Evolutionary conservation across 2,113 vertebrate genomes (phyloP), one percentile per base, ranked within the genome.

Genomic region (Cygnus atratus): DNA sequence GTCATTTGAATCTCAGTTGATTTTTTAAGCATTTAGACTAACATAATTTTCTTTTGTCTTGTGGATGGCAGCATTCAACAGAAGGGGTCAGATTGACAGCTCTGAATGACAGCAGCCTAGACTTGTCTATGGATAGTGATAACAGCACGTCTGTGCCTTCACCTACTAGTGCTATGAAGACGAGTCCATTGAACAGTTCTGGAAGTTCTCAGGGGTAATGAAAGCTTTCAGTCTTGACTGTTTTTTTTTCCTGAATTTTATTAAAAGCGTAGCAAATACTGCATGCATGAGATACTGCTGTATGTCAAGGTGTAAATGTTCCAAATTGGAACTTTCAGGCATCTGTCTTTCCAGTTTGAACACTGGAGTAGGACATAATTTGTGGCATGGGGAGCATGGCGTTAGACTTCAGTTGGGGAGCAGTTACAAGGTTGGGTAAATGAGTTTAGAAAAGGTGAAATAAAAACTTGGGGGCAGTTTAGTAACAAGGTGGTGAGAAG

Each of bases 121-220:
- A 99, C 90, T 97, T 99, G 89, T 99, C 98, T 54, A 96, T 99
- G 97, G 99, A 99, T 97, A 99, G 99, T 95, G 99, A 99, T 94
- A 99, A 99, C 98, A 99, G 99, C 98, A 98, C 99, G 97, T 99
- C 98, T 94, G 98, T 99, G 97, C 98, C 99, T 97, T 99, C 99
- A 7, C 98, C 99, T 66, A 99, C 98, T 12, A 98, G 98, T 93
- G 97, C 98, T 97, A 93, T 96, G 95, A 99, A 98, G 97, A 98
- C 96, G 76, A 98, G 98, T 97, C 97, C 98, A 2, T 88, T 98
- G 96, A 98, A 98, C 95, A 98, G 97, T 94, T 98, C 98, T 65
- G 97, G 98, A 97, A 98, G 98, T 97, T 98, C 98, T 97, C 98
- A 98, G 96, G 98, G 98, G 99, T 99, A 97, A 98, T 57, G 31